phyloP scores from a whole-genome alignment of 2,113 vertebrate genomes.

The Pleuronectes platessa region DNA sequence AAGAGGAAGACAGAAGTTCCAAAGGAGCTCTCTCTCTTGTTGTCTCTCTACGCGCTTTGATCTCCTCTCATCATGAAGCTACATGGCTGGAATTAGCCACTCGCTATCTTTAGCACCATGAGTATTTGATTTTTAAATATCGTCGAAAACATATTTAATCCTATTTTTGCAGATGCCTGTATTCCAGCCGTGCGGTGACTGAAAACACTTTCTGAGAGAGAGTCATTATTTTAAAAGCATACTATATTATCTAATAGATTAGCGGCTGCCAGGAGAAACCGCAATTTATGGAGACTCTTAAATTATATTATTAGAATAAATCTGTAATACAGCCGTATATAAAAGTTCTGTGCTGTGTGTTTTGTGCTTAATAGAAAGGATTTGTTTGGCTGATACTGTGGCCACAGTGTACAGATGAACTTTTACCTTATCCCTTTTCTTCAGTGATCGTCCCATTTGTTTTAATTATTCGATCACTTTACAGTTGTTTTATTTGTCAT shows the following conservation, averaged over 20 bases:
- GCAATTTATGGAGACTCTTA: neutral
- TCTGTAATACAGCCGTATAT: neutral
- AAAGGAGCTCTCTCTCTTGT: slow-evolving; percentile 36
- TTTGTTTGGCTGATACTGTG: neutral
- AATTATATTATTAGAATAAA: slow-evolving; percentile 16
- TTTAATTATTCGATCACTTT: neutral
- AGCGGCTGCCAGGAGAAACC: neutral
- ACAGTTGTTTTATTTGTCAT: too few relatives aligned
- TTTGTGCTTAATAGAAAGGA: neutral
- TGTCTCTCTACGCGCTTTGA: slow-evolving; percentile 43
- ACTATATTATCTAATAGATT: slow-evolving; percentile 15
- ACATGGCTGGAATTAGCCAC: neutral
- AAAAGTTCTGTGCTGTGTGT: neutral
- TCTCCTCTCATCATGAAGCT: slow-evolving; percentile 38
- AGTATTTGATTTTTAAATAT: slow-evolving; percentile 3
- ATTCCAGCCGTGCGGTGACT: neutral
- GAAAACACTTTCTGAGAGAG: neutral
- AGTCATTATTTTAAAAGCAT: neutral
- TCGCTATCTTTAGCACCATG: slow-evolving; percentile 50
- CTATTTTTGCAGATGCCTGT: neutral
- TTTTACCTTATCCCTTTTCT: neutral
- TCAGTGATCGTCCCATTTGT: neutral
- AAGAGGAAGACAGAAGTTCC: slow-evolving; percentile 22
- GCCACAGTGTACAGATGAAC: neutral
- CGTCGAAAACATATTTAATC: neutral